A percentile compares a stretch with the other conserved stretches of the same genome.
phyloP scores from a whole-genome alignment of 2,113 vertebrate species.

The Nesospiza acunhae region DNA sequence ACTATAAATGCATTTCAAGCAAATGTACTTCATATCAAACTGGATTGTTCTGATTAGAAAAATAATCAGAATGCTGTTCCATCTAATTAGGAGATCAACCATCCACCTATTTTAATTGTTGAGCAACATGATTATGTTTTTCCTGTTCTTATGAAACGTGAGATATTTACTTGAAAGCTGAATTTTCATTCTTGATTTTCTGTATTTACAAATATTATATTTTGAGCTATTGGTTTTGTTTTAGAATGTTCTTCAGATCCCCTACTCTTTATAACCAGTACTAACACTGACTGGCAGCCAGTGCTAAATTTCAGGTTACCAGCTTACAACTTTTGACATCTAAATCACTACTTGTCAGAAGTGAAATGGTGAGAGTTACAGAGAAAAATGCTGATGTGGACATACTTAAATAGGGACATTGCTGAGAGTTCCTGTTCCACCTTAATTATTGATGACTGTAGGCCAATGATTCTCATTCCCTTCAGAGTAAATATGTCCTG shows the following conservation, averaged over 20 bases:
- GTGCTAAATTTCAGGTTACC: neutral
- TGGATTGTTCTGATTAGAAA: neutral
- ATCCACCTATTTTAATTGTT: neutral
- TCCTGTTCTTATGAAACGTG: neutral
- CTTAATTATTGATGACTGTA: constrained; percentile 3
- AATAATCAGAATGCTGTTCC: neutral
- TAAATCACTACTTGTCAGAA: neutral
- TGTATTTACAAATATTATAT: neutral
- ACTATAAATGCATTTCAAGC: neutral
- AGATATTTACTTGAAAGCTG: neutral
- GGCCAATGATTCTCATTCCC: neutral
- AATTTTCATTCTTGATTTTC: neutral
- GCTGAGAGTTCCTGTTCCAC: neutral
- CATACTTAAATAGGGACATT: neutral
- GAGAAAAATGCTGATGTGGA: neutral
- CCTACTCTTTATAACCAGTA: neutral
- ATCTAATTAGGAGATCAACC: neutral
- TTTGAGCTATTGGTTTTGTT: neutral
- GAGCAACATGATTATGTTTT: neutral
- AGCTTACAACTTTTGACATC: neutral
- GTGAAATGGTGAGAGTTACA: neutral
- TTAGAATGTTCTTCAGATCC: neutral
- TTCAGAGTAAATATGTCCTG: neutral
- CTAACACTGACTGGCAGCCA: neutral
- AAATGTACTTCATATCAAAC: neutral